Evolutionary conservation across 64 coral and sea anemone species (phyloP), one percentile per base, ranked within the genome.

Genomic region (Pachyseris speciosa): DNA sequence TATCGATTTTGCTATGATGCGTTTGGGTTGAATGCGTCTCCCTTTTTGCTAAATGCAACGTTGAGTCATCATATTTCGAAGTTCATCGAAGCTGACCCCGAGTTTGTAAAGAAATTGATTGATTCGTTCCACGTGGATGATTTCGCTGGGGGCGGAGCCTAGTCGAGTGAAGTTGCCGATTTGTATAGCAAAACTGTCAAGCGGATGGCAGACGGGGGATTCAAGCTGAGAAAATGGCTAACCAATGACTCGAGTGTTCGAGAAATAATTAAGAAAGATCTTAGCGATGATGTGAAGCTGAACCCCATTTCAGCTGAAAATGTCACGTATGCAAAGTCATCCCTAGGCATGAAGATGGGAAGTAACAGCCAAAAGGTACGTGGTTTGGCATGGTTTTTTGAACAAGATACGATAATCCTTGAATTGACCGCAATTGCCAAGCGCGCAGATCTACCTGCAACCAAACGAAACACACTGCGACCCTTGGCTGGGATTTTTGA

Each of bases 401-500:
- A 74, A 9, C 16, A 40, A 9, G 89, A 96, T 43, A 73, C 43
- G 0, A 63, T 92, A 8, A 64, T 26, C 29, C 73, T 96, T 34
- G 63, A 87, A 26, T 52, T 96, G 5, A 12, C 69, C 1, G 71
- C 41, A 11, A 68, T 74, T 34, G 75, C 64, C 44, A 40, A 95
- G 37, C 66, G 43, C 37, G 81, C 73, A 11, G 22, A 74, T 19
- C 37, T 91, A 33, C 57, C 85, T 37, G 63, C 51, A 57, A 91
- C 50, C 13, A 91, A 95, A 52, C 81, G 88, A 32, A 95, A 95
- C 60, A 49, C 45, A 26, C 71, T 95, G 72, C 84, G 74, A 75
- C n/a, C 73, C 60, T 57, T 83, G 25, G 92, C 86, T 0, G 84
- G 77, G 25, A 67, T 94, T 28, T 94, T 88, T 53, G 86, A 94